Evolutionary conservation across 1,140 invertebrate species (phyloP), one percentile per base, ranked within the genome.

Genomic region (Papilio aristodemus): DNA sequence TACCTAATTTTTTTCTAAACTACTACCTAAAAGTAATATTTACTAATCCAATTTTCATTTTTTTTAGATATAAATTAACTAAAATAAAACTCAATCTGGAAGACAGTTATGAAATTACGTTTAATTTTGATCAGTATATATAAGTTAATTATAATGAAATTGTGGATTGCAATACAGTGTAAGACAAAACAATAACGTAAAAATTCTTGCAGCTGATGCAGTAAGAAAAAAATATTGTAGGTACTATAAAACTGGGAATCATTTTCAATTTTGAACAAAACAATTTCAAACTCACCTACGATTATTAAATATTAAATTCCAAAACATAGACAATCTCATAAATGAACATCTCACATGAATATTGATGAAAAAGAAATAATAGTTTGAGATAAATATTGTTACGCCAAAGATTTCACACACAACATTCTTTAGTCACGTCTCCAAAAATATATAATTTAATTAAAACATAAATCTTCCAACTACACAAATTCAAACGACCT

Each of bases 151-250:
- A 10, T 9, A 22, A 11, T 22, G 11, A 22, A 50, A 13, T 50
- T 50, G 46, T 50, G 46, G 46, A 50, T 50, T 50, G 46, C 46
- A 50, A 50, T 22, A 50, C 46, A 50, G 46, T 50, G 46, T 50
- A 10, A 50, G 46, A 50, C 46, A 22, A 50, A 50, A 50, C 46
- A 17, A 6, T 50, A 50, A 22, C 17, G 46, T 50, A 50, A 50
- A 50, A 50, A 17, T 22, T 50, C 46, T 50, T 22, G 46, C 46
- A 50, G 3, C 9, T 22, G 8, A 46, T 46, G 8, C 2, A 32
- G 6, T 32, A 32, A n/a, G 27, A 17, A 10, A 50, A 46, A 46
- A 46, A 19, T 19, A 46, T 5, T 9, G 19, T 50, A 17, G n/a
- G n/a, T 50, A 19, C 8, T 9, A 8, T 50, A 22, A 43, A 43